Conservation (phyloP, 2,113 vertebrate species). For the Panurus biarmicus region DNA sequence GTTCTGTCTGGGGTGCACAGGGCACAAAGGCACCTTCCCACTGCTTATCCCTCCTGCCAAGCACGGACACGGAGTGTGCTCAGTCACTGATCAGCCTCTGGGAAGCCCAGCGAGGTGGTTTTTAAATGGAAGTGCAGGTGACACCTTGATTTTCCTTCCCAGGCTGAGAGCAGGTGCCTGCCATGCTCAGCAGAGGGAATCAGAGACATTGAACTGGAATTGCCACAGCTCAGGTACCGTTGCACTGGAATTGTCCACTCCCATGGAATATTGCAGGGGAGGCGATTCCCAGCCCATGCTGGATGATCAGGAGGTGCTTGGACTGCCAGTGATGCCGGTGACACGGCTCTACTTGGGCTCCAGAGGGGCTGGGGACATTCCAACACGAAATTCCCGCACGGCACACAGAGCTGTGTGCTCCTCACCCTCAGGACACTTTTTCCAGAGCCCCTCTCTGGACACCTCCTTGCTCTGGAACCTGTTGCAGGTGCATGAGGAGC, state of each 20-base stretch:
- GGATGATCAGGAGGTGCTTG: neutral
- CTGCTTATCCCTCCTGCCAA: neutral
- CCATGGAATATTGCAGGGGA: neutral
- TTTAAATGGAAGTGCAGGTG: neutral
- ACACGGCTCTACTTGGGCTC: accelerated
- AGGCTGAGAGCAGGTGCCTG: neutral
- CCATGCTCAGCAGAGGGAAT: neutral
- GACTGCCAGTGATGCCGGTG: accelerated
- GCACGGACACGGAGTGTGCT: accelerated
- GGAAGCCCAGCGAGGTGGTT: neutral
- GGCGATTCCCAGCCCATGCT: neutral
- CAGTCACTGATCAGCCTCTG: neutral
- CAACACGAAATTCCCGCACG: accelerated
- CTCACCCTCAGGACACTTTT: neutral
- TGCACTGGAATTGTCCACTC: neutral
- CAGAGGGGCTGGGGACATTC: neutral
- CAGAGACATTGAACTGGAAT: accelerated
- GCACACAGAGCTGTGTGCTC: neutral
- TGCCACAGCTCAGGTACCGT: accelerated
- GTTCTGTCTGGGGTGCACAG: neutral
- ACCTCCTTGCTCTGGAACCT: accelerated
- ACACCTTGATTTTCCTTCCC: neutral
- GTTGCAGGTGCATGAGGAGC: neutral
- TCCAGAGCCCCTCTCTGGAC: neutral
- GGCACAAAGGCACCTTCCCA: neutral